Conservation (phyloP, 2,797 vertebrate genomes). For the Pyrocephalus nanus region DNA sequence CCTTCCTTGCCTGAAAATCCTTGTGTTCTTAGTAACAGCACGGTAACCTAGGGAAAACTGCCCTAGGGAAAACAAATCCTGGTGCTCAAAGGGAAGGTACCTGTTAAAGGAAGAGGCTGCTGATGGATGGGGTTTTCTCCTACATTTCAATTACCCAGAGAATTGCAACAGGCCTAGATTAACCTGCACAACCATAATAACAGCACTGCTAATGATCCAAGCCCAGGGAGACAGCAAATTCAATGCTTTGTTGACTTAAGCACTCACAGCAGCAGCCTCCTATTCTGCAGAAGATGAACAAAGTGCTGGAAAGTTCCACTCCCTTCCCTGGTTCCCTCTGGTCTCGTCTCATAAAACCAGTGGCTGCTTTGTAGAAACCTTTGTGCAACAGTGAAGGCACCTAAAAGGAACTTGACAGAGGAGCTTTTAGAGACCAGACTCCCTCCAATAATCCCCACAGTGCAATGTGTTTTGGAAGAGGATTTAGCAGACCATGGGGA, state of each 20-base stretch:
- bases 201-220: not conserved
- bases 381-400: not conserved
- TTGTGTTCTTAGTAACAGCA: not conserved
- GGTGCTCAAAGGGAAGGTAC: not conserved
- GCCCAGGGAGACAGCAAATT: slow-evolving; percentile 2
- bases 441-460: not conserved
- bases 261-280: not conserved
- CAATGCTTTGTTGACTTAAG: not conserved
- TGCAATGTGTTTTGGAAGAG: not conserved
- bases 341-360: not conserved
- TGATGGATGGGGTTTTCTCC: not conserved
- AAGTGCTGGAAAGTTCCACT: not conserved
- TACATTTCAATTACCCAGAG: not conserved
- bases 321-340: not conserved
- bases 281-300: not conserved
- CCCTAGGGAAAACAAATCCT: not conserved
- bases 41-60: not conserved
- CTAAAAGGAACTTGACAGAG: not conserved
- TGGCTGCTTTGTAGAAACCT: not conserved
- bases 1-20: not conserved
- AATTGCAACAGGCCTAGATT: not conserved
- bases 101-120: not conserved
- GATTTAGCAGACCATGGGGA: not conserved
- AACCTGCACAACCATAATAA: not conserved
- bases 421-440: not conserved